Conservation (phyloP, 2,797 vertebrate species). For the Microchirus variegatus region DNA sequence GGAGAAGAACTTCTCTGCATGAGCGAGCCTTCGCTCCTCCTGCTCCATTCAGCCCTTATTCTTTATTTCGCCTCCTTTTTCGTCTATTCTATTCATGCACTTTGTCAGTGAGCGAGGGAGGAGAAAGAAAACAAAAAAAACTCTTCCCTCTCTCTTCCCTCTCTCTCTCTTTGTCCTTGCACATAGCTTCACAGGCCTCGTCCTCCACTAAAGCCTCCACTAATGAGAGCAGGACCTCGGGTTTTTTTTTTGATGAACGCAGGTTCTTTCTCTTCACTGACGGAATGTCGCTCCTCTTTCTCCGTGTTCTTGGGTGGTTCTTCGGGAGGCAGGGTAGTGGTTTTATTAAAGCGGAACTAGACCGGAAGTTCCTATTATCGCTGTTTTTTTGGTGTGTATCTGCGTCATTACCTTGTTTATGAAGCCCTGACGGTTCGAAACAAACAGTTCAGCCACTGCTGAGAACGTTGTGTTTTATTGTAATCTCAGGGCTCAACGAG, state of each 20-base stretch:
- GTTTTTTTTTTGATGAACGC: conserved; percentile 73
- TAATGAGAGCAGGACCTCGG: conserved; percentile 77
- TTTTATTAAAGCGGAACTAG: too few relatives aligned
- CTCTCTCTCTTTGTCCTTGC: conserved; percentile 67
- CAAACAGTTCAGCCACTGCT: too few relatives aligned
- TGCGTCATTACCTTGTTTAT: too few relatives aligned
- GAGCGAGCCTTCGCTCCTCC: conserved; percentile 74
- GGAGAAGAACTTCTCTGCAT: conserved; percentile 75
- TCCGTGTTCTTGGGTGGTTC: conserved; percentile 50
- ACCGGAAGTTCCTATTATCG: too few relatives aligned
- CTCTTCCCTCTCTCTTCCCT: conserved; percentile 45
- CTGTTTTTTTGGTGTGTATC: too few relatives aligned
- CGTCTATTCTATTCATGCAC: conserved; percentile 72
- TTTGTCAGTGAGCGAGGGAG: conserved; percentile 73
- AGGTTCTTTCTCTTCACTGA: conserved; percentile 53
- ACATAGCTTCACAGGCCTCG: conserved; percentile 70
- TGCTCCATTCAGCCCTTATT: conserved; percentile 72
- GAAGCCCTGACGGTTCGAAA: too few relatives aligned
- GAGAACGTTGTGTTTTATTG: too few relatives aligned
- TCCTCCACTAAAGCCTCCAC: conserved; percentile 62
- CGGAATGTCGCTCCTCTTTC: conserved; percentile 55
- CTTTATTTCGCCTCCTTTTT: conserved; percentile 57
- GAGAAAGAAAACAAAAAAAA: conserved; percentile 64
- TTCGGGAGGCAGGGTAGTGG: too few relatives aligned
- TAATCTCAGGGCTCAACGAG: too few relatives aligned